These are phyloP conservation scores for Delichon dasypus DNA, from an alignment of 2,797 vertebrate species.

Conservation along the genomic window DNA sequence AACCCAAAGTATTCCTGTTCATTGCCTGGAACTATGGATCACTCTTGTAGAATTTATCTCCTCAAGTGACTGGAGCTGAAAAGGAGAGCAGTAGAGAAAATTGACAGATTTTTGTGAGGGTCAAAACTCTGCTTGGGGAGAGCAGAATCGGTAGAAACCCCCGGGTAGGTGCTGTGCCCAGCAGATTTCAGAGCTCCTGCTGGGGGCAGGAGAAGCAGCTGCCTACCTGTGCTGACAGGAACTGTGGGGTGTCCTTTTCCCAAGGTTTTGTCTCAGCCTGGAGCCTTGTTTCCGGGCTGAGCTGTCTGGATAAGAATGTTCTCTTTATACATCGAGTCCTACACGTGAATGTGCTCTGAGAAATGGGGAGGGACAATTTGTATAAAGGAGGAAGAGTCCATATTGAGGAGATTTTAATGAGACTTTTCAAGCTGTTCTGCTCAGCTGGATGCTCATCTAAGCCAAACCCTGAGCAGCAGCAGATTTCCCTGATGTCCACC, in stretches of 20 bases:
- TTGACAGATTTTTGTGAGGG: neutral
- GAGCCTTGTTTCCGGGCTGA: neutral
- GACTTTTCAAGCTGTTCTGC: neutral
- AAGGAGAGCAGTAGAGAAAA: neutral
- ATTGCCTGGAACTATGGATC: neutral
- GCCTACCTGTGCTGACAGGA: neutral
- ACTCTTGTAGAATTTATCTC: neutral
- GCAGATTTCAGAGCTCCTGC: neutral
- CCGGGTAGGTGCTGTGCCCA: neutral
- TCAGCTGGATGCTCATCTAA: neutral
- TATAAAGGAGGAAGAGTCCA: neutral
- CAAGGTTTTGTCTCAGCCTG: neutral
- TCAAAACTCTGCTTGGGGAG: neutral
- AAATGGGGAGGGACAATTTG: neutral
- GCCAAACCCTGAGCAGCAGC: neutral
- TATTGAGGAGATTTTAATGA: neutral
- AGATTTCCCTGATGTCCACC: neutral
- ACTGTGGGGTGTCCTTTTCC: neutral
- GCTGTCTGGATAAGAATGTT: neutral
- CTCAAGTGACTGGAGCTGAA: neutral
- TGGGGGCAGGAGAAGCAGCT: neutral
- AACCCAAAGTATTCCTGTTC: neutral
- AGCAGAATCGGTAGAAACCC: neutral
- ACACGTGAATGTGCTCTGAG: neutral
- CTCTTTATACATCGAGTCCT: neutral